Evolutionary conservation across 2,113 vertebrate species (phyloP), one percentile per base, ranked within the genome.

Genomic region (Felis chaus): DNA sequence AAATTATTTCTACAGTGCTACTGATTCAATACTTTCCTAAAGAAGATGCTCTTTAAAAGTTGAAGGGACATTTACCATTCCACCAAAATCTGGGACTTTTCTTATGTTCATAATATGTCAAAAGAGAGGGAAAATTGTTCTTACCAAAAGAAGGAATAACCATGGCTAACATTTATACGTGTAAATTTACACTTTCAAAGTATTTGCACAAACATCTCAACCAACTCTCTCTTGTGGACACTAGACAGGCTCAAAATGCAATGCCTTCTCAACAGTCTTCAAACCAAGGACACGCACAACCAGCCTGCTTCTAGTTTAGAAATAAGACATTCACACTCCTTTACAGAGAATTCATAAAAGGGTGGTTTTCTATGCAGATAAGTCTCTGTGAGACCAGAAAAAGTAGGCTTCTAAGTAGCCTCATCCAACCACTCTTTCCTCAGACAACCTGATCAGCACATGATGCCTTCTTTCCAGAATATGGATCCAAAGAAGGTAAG

Each of bases 191-290:
- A 91, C 78, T 93, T 96, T 93, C 45, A 86, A 93, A 96, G 18
- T 74, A 96, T 91, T 96, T 96, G 53, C 76, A 96, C 61, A 95
- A 98, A 10, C 69, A 79, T 98, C 83, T 97, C 97, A 98, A 97
- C 23, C 73, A 98, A 94, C 65, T 88, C 6, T 97, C 69, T 97
- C 15, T 95, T 45, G 55, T 76, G 27, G 88, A 97, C 79, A 63
- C 68, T 69, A 93, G 45, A 89, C 73, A 92, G 41, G 11, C 1
- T 91, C 69, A 94, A 97, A 92, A 92, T 96, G 21, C 31, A 87
- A 91, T 79, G 21, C 15, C 23, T 96, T 92, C 76, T 85, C 31
- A 95, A 80, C 13, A 86, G n/a, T 85, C 16, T 86, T 95, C 31
- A 95, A 84, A 97, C 93, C 33, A 89, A 93, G 90, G 1, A 1